These are phyloP conservation scores for Drosophila arawakana DNA, from an alignment of 1,140 invertebrate genomes.

Conservation along the genomic window DNA sequence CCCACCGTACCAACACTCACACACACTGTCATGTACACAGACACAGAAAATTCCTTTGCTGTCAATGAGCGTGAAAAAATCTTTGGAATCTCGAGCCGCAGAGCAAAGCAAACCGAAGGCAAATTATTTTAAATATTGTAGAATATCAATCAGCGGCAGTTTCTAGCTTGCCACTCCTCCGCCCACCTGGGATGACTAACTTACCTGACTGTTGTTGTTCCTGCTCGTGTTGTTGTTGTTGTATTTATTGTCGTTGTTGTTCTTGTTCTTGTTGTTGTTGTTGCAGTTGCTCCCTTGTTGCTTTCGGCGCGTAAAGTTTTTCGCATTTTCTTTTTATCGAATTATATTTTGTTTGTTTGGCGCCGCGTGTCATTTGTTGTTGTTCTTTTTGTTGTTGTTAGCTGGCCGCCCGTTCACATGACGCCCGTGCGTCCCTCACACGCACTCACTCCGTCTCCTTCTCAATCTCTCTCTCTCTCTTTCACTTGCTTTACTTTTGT, in stretches of 20 bases:
- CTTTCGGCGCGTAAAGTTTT: conserved; percentile 40
- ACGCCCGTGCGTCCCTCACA: conserved; percentile 20
- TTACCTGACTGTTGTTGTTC: conserved; percentile 32
- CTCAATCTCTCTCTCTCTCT: background rate
- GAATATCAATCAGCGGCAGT: conserved; percentile 55
- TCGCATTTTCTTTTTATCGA: conserved; percentile 33
- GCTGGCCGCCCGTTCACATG: conserved; percentile 20
- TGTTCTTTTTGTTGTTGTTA: conserved; percentile 10
- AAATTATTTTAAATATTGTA: conserved; percentile 50
- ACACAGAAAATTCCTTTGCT: conserved; percentile 16
- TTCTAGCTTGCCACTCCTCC: background rate
- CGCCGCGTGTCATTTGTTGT: conserved; percentile 26
- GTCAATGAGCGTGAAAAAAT: conserved; percentile 47
- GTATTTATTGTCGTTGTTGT: conserved; percentile 22
- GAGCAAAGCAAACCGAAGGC: conserved; percentile 23
- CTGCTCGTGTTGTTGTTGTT: conserved; percentile 16
- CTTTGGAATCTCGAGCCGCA: conserved; percentile 26
- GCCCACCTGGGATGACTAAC: conserved; percentile 3
- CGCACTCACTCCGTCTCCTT: background rate
- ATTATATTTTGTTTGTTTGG: conserved; percentile 36
- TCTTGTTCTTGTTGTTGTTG: conserved; percentile 25
- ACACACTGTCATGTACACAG: background rate
- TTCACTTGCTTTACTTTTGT: conserved; percentile 14
- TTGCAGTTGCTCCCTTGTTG: conserved; percentile 43
- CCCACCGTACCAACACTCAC: background rate